Evolutionary conservation across 2,888 invertebrate species (phyloP), one percentile per base, ranked within the genome.

Genomic region (Gerris lacustris): DNA sequence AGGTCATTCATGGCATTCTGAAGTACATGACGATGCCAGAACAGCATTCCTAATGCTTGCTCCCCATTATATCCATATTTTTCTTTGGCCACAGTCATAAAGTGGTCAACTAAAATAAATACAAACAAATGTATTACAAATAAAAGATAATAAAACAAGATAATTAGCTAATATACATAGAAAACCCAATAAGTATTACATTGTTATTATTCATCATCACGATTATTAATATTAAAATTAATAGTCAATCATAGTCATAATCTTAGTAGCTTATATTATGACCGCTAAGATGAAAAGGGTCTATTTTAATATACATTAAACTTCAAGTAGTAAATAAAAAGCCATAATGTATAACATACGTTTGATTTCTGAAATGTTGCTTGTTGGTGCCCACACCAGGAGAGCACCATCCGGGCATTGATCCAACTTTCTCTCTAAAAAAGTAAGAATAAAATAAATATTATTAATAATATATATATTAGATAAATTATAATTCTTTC

Each of bases 41-140:
- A 96, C 63, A 98, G 83, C 94, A 98, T 95, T 11, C 97, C 97
- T 72, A 98, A 83, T 31, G 97, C 96, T 83, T 97, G 96, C 82
- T 97, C 96, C 64, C 94, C 94, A 82, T 96, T 96, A 79, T 97
- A 97, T 55, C 96, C 95, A 84, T 94, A 96, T 80, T 96, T 96
- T 80, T 96, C 96, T 82, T 96, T 96, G 31, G 96, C 94, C 76
- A 95, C 86, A 76, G 89, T 87, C 77, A 96, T 92, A 79, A 96
- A 97, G 80, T 96, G 94, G 82, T 96, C 96, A 86, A 97, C 96
- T 96, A 82, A 75, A 73, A 72, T 71, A 71, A 74, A 72, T 68
- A 68, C 68, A 66, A 68, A 45, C n/a, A 69, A 6, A 63, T 15
- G 55, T 47, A 44, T 55, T 15, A 55, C 64, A 68, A 67, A 45